A percentile compares a stretch with the other conserved stretches of the same genome.
These are phyloP conservation scores for Luehdorfia chinensis DNA, from an alignment of 1,140 invertebrate genomes.

Conservation along the genomic window DNA sequence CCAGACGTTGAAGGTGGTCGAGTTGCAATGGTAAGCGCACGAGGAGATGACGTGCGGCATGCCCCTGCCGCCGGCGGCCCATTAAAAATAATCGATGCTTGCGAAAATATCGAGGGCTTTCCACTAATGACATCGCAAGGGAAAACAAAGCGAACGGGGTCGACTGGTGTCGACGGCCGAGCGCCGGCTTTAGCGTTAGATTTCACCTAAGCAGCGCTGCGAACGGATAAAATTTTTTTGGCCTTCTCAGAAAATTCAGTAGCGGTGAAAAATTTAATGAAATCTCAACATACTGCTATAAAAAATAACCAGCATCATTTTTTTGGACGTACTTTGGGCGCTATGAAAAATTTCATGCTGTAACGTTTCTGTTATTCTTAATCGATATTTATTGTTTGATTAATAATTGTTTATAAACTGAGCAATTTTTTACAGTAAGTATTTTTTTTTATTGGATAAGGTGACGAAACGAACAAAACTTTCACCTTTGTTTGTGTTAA, in stretches of 20 bases:
- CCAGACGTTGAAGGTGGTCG: too few species aligned
- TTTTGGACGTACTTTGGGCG: too few species aligned
- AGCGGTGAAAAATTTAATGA: not conserved
- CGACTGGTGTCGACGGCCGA: conserved; percentile 30
- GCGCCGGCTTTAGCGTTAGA: not conserved
- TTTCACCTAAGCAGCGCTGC: not conserved
- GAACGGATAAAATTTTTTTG: not conserved
- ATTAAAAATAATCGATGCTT: conserved; percentile 74
- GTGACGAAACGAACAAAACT: too few species aligned
- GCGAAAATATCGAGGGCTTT: conserved; percentile 70
- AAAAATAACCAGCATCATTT: too few species aligned
- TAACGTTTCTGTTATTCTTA: too few species aligned
- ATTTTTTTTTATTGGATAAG: too few species aligned
- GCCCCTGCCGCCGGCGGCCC: conserved; percentile 51
- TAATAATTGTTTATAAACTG: too few species aligned
- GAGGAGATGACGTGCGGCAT: conserved; percentile 35
- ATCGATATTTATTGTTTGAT: too few species aligned
- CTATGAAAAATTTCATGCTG: too few species aligned
- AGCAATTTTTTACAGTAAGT: too few species aligned
- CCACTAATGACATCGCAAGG: conserved; percentile 69
- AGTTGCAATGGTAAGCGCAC: conserved; percentile 34
- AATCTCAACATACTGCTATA: too few species aligned
- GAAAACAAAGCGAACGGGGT: conserved; percentile 66
- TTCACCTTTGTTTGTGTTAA: too few species aligned
- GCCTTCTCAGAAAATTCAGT: not conserved